Base-by-base conservation (phyloP, 30 jellyfish, hydroid and myxozoan genomes). In the Phacellophora camtschatica region DNA sequence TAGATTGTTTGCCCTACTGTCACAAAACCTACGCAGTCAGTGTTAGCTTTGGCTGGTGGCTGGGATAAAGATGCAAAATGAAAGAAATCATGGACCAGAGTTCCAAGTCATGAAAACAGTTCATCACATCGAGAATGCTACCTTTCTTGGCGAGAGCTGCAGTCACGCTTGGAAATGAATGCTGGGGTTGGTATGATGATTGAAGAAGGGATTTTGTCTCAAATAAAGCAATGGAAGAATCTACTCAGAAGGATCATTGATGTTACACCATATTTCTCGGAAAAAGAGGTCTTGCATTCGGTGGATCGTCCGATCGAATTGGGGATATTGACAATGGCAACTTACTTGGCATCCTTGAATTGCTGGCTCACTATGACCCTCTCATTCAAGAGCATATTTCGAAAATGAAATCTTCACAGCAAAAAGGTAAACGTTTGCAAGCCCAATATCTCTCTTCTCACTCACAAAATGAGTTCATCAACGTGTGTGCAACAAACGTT, bases 221-320 rank as follows among this genome's bases (percentile, higher is more conserved):
- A 45, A 39, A 71, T 42, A 42, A 79, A 71, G 54, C 85, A 45
- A 71, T 71, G 25, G 73, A 71, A 71, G 37, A 43, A 18, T 4
- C 83, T 77, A 15, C 83, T 77, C 82, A 77, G 66, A 15, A 55
- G 90, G 68, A 57, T 56, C 18, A 35, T 77, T 36, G 85, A 32
- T 22, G 42, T 32, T n/a, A 43, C 56, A 39, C n/a, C n/a, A n/a
- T n/a, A n/a, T n/a, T n/a, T n/a, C n/a, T n/a, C n/a, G n/a, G n/a
- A n/a, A n/a, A n/a, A n/a, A n/a, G n/a, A n/a, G n/a, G n/a, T n/a
- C n/a, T n/a, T n/a, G n/a, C n/a, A n/a, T n/a, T n/a, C n/a, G n/a
- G n/a, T n/a, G n/a, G n/a, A n/a, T 62, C 63, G 20, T 62, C 62
- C 10, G 65, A 15, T 62, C 62, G 59, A 32, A 62, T 62, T 20